Evolutionary conservation across 2,113 vertebrate genomes (phyloP).

Genomic region (Colaptes auratus): DNA sequence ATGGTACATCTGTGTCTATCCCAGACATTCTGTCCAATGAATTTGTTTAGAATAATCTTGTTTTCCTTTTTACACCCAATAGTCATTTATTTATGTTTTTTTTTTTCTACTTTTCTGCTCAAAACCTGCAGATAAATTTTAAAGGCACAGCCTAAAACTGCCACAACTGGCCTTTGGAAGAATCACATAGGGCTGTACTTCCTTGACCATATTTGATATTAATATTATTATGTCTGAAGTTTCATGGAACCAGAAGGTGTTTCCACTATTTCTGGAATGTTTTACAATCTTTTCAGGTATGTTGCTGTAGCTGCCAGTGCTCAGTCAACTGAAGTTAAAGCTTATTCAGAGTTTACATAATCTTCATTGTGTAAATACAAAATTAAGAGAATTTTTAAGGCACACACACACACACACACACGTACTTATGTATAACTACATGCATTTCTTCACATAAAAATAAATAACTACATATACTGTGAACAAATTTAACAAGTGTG

Average conservation of each 20-base stretch:
- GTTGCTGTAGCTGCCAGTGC: background rate
- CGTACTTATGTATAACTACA: rapidly evolving
- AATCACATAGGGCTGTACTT: rapidly evolving
- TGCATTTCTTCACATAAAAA: background rate
- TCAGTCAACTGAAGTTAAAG: background rate
- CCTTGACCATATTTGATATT: background rate
- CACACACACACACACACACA: too few species aligned
- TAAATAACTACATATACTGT: background rate
- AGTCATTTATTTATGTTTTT: too few species aligned
- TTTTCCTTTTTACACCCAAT: too few species aligned
- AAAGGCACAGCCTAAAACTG: too few species aligned
- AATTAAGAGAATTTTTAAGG: background rate
- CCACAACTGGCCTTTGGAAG: background rate
- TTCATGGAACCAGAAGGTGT: background rate
- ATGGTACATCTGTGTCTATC: too few species aligned
- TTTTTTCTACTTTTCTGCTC: too few species aligned
- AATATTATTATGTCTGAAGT: background rate
- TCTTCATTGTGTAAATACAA: background rate
- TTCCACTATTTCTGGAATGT: background rate
- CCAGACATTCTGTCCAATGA: too few species aligned
- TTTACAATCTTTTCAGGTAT: background rate
- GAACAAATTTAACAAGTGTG: background rate
- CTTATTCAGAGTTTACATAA: background rate
- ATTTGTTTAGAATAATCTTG: too few species aligned
- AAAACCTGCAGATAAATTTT: too few species aligned